A percentile compares a stretch with the other conserved stretches of the same genome.
Conservation (phyloP, 2,113 vertebrate species). For the Dromas ardeola region DNA sequence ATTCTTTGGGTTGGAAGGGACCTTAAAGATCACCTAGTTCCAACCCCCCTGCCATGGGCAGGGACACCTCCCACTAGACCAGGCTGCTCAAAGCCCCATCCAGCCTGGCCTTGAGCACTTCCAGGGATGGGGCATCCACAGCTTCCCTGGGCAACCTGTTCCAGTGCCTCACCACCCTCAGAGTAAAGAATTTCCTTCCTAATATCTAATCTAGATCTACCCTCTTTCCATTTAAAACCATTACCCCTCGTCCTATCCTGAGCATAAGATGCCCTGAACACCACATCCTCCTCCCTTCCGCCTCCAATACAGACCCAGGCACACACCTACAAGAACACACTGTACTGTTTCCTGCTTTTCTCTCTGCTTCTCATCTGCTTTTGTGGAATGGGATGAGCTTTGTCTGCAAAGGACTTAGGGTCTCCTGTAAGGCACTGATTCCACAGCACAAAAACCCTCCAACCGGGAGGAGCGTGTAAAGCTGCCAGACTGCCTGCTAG, state of each 20-base stretch:
- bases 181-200: not conserved
- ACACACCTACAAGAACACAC: not conserved
- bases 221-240: not conserved
- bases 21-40: not conserved
- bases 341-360: not conserved
- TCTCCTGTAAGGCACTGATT: not conserved
- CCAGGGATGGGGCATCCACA: not conserved
- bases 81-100: not conserved
- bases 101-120: too few species aligned
- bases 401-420: not conserved
- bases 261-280: not conserved
- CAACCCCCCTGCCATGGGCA: not conserved
- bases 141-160: not conserved
- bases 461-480: fast-evolving
- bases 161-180: not conserved
- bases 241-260: not conserved
- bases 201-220: not conserved
- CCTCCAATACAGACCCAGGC: not conserved
- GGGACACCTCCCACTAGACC: not conserved
- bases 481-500: not conserved
- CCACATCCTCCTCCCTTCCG: not conserved
- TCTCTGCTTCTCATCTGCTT: not conserved
- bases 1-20: not conserved
- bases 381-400: not conserved
- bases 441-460: not conserved